Percentiles rank a stretch among this genome's conserved stretches.
Conservation (phyloP, 2,113 vertebrate species). For the Epinephelus moara region DNA sequence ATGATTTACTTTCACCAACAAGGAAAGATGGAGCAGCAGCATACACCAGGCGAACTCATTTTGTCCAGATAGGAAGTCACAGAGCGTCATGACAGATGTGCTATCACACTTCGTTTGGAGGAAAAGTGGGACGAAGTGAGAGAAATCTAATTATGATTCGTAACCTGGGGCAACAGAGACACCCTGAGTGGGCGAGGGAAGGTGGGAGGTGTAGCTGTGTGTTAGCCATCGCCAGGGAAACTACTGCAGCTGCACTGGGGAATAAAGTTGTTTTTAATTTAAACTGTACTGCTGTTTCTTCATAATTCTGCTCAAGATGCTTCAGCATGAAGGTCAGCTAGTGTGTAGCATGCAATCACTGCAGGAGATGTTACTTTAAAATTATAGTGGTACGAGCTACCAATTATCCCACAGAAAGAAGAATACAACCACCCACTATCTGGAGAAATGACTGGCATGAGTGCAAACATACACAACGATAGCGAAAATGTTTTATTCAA, state of each 20-base stretch:
- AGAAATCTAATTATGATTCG: conserved; percentile 66
- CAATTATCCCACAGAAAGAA: conserved; percentile 1
- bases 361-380: neutral
- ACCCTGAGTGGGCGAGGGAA: conserved; percentile 46
- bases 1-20: no score
- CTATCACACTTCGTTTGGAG: conserved; percentile 47
- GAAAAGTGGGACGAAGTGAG: conserved; percentile 54
- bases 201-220: conserved; percentile 38
- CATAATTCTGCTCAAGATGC: neutral
- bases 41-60: conserved; percentile 12
- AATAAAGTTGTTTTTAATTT: conserved; percentile 28
- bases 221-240: conserved; percentile 64
- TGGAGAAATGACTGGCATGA: neutral
- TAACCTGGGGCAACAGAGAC: conserved; percentile 70
- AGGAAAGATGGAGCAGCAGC: neutral
- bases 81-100: conserved; percentile 50
- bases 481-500: neutral
- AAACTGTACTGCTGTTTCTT: conserved; percentile 36
- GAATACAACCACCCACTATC: neutral
- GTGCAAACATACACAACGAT: neutral
- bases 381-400: conserved; percentile 2
- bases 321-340: neutral
- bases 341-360: conserved; percentile 8
- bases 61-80: conserved; percentile 19
- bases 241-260: conserved; percentile 34